phyloP scores from a whole-genome alignment of 2,113 vertebrate genomes.

The Hippoglossus stenolepis region DNA sequence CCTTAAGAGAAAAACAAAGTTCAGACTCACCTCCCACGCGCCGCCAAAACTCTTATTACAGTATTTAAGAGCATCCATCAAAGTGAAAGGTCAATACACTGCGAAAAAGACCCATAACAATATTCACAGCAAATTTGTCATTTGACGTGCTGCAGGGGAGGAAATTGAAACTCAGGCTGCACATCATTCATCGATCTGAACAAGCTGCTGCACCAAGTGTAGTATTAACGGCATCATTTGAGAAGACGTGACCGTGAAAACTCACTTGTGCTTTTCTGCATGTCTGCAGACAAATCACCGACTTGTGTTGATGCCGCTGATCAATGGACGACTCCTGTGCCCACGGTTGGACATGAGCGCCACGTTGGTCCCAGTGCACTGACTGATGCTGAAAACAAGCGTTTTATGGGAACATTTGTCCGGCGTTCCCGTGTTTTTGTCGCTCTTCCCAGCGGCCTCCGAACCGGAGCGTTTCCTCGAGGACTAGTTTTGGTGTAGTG shows the following conservation, averaged over 20 bases:
- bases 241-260: not conserved
- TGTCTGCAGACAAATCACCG: conserved; percentile 25
- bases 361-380: not conserved
- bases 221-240: conserved; percentile 21
- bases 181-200: conserved; percentile 59
- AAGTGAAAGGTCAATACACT: conserved; percentile 69
- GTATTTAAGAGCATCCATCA: conserved; percentile 65
- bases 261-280: conserved; percentile 4
- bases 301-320: conserved; percentile 3
- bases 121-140: conserved; percentile 61
- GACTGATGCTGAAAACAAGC: conserved; percentile 44
- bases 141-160: conserved; percentile 38
- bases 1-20: not conserved
- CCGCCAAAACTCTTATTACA: conserved; percentile 42
- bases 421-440: not conserved
- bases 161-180: conserved; percentile 54
- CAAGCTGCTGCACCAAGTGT: conserved; percentile 13
- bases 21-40: conserved; percentile 26
- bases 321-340: conserved; percentile 11
- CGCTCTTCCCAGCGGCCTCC: conserved; percentile 17
- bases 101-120: conserved; percentile 61
- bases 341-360: not conserved
- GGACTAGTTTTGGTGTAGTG: conserved; percentile 25
- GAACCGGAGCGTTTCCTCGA: conserved; percentile 41
- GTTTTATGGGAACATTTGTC: conserved; percentile 35